phyloP scores from a whole-genome alignment of 2,888 invertebrate genomes.

The Hoplodrina blanda region DNA sequence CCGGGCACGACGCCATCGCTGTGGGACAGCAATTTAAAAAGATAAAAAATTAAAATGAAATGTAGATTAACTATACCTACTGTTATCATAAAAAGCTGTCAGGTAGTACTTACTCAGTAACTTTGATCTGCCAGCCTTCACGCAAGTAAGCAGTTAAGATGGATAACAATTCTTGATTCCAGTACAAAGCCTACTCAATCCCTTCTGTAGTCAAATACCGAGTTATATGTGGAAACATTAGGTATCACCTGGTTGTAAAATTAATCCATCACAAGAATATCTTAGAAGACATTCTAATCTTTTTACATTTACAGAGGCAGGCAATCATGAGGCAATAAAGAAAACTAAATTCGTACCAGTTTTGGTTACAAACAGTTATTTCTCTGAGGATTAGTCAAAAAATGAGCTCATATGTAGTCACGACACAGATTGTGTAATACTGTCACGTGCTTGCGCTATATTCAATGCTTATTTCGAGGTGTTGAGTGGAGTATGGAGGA shows the following conservation, averaged over 20 bases:
- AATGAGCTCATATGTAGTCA: conserved; percentile 47
- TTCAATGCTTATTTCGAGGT: conserved; percentile 37
- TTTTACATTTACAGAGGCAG: conserved; percentile 8
- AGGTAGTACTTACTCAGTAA: too few species aligned
- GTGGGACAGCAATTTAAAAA: conserved; percentile 27
- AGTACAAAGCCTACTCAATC: not conserved
- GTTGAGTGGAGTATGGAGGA: conserved; percentile 2
- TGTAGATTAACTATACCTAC: too few species aligned
- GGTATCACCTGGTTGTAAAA: not conserved
- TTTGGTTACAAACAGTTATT: conserved; percentile 50
- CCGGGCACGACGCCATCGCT: conserved; percentile 96
- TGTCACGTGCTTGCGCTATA: conserved; percentile 40
- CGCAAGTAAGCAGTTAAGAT: not conserved
- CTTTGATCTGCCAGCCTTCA: not conserved
- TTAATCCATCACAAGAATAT: conserved; percentile 15
- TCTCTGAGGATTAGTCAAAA: conserved; percentile 38
- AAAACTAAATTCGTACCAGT: conserved; percentile 40
- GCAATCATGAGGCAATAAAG: conserved; percentile 47
- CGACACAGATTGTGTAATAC: conserved; percentile 11
- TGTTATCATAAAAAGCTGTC: too few species aligned
- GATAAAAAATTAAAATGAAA: too few species aligned
- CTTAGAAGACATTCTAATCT: conserved; percentile 32
- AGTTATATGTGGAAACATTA: not conserved
- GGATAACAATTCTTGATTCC: not conserved
- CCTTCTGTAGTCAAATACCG: not conserved